Evolutionary conservation across 2,797 vertebrate genomes (phyloP), one percentile per base, ranked within the genome.

Genomic region (Tapera naevia): DNA sequence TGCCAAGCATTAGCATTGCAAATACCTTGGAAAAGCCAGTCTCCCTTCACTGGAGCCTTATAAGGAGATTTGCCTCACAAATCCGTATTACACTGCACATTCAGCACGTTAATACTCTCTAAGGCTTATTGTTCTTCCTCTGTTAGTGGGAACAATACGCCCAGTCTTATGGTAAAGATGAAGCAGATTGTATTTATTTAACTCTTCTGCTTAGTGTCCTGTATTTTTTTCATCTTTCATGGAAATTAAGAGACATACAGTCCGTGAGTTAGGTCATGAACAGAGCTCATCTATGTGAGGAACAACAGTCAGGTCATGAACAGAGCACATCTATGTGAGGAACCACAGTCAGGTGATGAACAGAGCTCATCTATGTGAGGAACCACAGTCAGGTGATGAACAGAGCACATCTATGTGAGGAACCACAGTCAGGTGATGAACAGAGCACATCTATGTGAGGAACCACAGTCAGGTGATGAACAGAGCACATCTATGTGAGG

Each of bases 91-190:
- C 27, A 39, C 9, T 50, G 78, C 74, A 33, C 45, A 23, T 79
- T 79, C 66, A 48, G 58, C 50, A 8, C 57, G 62, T 43, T 84
- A 81, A 86, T 86, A 39, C 89, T 76, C 70, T 78, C 45, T 64
- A 41, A 88, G 39, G 41, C 72, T 91, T 51, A 91, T 88, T 86
- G 84, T 90, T 95, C 73, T 58, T 78, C 69, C 53, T 73, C 37
- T 81, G 1, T 65, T 72, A 33, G 32, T 22, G 54, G 73, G 50
- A 79, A 86, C 76, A 84, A 86, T 80, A 57, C 51, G 50, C 61
- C 35, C 61, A 65, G 60, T 53, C 45, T 62, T 17, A 64, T 5
- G 65, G 32, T 88, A 78, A 74, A 79, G 93, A 41, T 51, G 71
- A 81, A 69, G 65, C 80, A 88, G 76, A 88, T 67, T 39, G 50